phyloP scores from a whole-genome alignment of 2,113 vertebrate species.

The Pituophis catenifer region DNA sequence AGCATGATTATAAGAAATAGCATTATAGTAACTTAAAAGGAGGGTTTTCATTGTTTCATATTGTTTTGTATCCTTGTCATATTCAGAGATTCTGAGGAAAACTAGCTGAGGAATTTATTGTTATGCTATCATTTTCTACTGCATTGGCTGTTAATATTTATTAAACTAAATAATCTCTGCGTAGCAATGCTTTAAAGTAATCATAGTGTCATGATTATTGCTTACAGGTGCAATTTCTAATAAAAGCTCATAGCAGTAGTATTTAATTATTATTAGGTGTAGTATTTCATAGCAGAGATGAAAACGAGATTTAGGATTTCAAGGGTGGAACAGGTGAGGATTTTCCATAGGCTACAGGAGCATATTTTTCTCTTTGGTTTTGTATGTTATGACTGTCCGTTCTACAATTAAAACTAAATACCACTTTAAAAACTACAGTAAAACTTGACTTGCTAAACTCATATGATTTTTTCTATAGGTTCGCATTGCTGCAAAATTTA shows the following conservation, averaged over 20 bases:
- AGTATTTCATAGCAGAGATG: not conserved
- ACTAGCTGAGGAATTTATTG: not conserved
- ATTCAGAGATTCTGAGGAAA: not conserved
- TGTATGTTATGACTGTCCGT: not conserved
- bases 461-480: conserved; percentile 70
- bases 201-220: not conserved
- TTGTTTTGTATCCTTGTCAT: not conserved
- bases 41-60: not conserved
- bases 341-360: not conserved
- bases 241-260: conserved; percentile 31
- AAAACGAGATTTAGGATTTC: not conserved
- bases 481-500: conserved; percentile 90
- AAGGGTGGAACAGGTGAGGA: not conserved
- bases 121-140: not conserved
- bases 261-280: too few relatives aligned
- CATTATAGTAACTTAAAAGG: not conserved
- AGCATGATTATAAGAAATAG: not conserved
- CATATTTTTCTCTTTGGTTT: not conserved
- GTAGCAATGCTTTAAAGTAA: not conserved
- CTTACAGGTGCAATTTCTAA: conserved; percentile 31
- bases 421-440: not conserved
- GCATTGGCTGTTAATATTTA: not conserved
- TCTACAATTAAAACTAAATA: not conserved
- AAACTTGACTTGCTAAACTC: not conserved
- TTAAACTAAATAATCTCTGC: not conserved